Evolutionary conservation across 2,797 vertebrate species (phyloP).

Genomic region (Pitangus sulphuratus): DNA sequence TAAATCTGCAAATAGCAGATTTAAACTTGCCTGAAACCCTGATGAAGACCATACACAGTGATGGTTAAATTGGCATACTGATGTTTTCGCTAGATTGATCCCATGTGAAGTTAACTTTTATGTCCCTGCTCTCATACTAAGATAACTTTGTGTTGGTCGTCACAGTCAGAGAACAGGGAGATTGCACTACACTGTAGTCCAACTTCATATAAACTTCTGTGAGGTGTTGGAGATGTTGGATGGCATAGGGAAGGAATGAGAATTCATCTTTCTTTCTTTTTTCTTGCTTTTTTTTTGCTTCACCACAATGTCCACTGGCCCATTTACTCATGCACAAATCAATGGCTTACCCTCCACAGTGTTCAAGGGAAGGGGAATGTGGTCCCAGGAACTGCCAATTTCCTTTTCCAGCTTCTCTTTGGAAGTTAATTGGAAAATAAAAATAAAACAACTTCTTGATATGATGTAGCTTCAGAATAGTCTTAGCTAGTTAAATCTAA

Average conservation of each 20-base stretch:
- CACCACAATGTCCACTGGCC: neutral
- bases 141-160: neutral
- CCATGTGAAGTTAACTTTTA: neutral
- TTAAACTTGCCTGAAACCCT: neutral
- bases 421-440: neutral
- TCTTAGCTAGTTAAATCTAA: neutral
- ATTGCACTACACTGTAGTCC: neutral
- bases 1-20: neutral
- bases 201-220: neutral
- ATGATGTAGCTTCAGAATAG: neutral
- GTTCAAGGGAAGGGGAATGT: neutral
- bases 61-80: neutral
- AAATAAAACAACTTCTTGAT: neutral
- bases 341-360: no score
- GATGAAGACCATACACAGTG: neutral
- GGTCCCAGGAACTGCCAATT: neutral
- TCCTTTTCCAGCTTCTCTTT: neutral
- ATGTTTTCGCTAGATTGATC: neutral
- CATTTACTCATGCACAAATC: neutral
- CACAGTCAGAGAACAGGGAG: neutral
- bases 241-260: neutral
- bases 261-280: neutral
- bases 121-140: neutral
- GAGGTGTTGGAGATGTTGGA: neutral
- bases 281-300: accelerated